phyloP scores from a whole-genome alignment of 2,797 vertebrate genomes.

The Arctocebus calabarensis region DNA sequence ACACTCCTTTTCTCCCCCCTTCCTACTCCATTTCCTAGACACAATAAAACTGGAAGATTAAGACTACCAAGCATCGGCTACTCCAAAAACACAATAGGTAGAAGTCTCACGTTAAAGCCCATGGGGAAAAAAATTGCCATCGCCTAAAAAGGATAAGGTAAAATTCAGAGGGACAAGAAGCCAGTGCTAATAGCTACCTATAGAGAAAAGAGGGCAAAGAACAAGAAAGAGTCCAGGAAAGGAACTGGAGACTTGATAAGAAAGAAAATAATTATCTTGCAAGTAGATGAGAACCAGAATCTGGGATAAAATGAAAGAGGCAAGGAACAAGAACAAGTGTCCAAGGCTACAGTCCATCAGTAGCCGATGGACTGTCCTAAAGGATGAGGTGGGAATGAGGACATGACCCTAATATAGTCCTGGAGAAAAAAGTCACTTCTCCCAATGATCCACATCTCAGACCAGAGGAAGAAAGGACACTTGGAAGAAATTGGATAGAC shows the following conservation, averaged over 20 bases:
- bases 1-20: not conserved
- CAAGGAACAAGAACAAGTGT: not conserved
- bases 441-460: not conserved
- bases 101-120: constrained; percentile 1
- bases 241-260: not conserved
- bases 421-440: not conserved
- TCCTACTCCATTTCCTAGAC: constrained; percentile 28
- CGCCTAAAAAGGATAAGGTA: not conserved
- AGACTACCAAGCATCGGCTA: constrained; percentile 22
- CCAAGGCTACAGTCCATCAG: not conserved
- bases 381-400: not conserved
- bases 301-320: not conserved
- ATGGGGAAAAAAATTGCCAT: not conserved
- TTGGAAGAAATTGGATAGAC: not conserved
- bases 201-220: constrained; percentile 5
- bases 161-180: not conserved
- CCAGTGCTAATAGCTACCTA: not conserved
- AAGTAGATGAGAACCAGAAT: not conserved
- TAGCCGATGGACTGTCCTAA: not conserved
- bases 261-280: constrained; percentile 9
- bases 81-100: not conserved
- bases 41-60: constrained; percentile 37
- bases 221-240: constrained; percentile 26
- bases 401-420: not conserved
- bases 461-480: constrained; percentile 1